phyloP scores from a whole-genome alignment of 2,888 invertebrate genomes.

The Paralinhomoeus sp. region DNA sequence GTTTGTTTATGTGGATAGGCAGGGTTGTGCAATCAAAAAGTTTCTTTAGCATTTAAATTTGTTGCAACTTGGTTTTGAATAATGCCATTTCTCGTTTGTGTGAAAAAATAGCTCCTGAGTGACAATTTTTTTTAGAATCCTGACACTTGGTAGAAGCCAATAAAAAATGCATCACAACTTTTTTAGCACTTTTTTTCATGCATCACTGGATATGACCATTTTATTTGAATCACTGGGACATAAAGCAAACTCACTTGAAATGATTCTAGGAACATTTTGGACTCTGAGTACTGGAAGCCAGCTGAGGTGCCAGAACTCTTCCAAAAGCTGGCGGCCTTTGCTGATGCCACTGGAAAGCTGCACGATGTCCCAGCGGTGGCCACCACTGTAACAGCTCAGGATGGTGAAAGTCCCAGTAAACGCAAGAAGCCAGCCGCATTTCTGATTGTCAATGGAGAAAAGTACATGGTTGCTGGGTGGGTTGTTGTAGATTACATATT shows the following conservation, averaged over 20 bases:
- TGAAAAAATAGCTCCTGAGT: no score
- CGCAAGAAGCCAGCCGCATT: no score
- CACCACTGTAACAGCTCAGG: not conserved
- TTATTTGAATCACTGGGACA: no score
- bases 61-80: not conserved
- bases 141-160: no score
- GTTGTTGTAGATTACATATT: conserved; percentile 19
- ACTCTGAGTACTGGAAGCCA: conserved; percentile 75
- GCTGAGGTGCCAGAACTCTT: conserved; percentile 71
- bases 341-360: conserved; percentile 32
- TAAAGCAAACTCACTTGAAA: no score
- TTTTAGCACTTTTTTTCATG: no score
- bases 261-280: conserved; percentile 47
- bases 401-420: no score
- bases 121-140: no score
- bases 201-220: no score
- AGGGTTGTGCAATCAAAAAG: not conserved
- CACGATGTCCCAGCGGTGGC: conserved; percentile 2
- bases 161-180: no score
- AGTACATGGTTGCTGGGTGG: conserved; percentile 31
- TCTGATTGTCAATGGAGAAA: conserved; percentile 27
- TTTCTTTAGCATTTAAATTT: not conserved
- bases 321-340: conserved; percentile 54
- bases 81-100: not conserved
- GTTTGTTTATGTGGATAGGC: not conserved